Evolutionary conservation across 2,888 invertebrate species (phyloP), one percentile per base, ranked within the genome.

Genomic region (Cephus pulcher): DNA sequence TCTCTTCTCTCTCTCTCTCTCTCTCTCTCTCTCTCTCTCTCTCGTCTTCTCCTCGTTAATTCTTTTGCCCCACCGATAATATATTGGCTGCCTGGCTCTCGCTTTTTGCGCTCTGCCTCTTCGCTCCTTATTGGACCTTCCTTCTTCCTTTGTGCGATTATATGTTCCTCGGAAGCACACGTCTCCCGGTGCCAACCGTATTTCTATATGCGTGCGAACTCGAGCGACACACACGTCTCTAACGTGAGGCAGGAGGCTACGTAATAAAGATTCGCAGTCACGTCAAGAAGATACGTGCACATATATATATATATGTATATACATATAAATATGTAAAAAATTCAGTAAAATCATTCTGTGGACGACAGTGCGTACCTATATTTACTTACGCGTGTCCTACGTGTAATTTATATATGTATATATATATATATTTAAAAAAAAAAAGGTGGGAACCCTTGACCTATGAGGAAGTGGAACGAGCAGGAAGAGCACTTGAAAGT

Each of bases 401-500:
- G 23, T 56, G 23, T 56, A 56, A 56, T 56, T 56, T 23, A 23
- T 56, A 23, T 56, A 23, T 23, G 6, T 23, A 9, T 40, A 23
- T 40, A 40, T 56, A 23, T 23, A 23, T 40, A 70, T 37, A 12
- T 37, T 1, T 37, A 4, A 33, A 30, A 71, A 71, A 71, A 71
- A 71, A 71, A 33, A 71, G 33, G 32, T 71, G 33, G 33, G 71
- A 71, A 23, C 34, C 71, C 71, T 71, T 71, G 71, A 71, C 71
- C 71, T 34, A 77, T 78, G 78, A 76, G 78, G 79, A 76, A 75
- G 70, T 79, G 35, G 79, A 79, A 74, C 69, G 75, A 79, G 76
- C 79, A 69, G 75, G 76, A 79, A 69, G 85, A 84, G 83, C 88
- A 86, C 88, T 88, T 86, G 83, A 88, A 86, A 88, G 87, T 81